Percentiles rank a stretch among this genome's conserved stretches.
phyloP scores from a whole-genome alignment of 2,113 vertebrate species.

The Aspiorhynchus laticeps region DNA sequence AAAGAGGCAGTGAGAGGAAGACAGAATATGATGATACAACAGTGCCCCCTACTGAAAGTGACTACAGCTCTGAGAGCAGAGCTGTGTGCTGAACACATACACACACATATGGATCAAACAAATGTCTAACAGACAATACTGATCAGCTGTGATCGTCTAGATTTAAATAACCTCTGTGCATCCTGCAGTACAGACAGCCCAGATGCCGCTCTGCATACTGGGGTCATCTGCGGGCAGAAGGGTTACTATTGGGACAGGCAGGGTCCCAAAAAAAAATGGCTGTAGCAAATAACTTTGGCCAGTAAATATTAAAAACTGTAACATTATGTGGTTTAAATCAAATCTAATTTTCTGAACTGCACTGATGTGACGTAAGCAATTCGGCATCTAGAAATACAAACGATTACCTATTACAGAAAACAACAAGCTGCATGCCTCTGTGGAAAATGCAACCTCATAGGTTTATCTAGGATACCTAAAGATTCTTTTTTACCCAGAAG shows the following conservation, averaged over 20 bases:
- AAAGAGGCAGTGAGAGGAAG: conserved; percentile 24
- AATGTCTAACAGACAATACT: conserved; percentile 7
- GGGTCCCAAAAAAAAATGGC: neutral
- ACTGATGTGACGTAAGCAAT: neutral
- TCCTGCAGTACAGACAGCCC: neutral
- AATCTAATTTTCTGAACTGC: neutral
- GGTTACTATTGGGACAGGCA: neutral
- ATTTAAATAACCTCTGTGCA: conserved; percentile 5
- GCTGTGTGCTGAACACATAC: conserved; percentile 5
- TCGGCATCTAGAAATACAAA: neutral
- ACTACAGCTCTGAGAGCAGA: conserved; percentile 32
- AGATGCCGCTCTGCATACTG: neutral
- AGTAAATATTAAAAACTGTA: neutral
- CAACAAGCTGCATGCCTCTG: neutral
- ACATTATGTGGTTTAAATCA: neutral
- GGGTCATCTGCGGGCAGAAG: neutral
- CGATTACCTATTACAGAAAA: neutral
- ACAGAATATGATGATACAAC: conserved; percentile 81
- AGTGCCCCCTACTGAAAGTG: conserved; percentile 87
- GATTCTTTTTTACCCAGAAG: neutral
- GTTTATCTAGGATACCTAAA: neutral
- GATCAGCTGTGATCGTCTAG: neutral
- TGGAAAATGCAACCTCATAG: neutral
- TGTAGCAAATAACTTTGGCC: neutral
- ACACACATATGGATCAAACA: conserved; percentile 22